Base-by-base conservation (phyloP, 2,113 vertebrate genomes). In the Brienomyrus longianalis region DNA sequence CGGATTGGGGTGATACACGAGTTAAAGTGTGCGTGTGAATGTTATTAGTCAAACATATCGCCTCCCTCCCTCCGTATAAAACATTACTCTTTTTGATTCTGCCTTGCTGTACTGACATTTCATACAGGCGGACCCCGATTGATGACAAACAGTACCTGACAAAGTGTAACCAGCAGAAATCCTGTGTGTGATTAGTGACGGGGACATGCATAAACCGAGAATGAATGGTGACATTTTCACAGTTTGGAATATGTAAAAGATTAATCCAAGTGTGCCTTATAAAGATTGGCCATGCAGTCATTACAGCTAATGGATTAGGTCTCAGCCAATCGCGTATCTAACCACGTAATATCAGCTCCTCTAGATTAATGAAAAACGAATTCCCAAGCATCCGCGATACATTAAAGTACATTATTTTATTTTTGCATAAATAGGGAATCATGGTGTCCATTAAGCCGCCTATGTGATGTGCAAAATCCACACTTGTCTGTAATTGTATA, bases 61-160 rank as follows among this genome's bases (percentile, higher is more conserved):
- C 50, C 11, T 56, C 87, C 5, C 27, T 47, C 23, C 90, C 92
- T 89, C 87, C 23, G 86, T 83, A 4, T 80, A 52, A 51, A 87
- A 52, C 90, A 90, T 93, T 93, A 93, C 91, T 91, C 91, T 90
- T 91, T 92, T 94, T 93, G 92, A 93, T 94, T 91, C 92, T 2
- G 88, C 92, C 89, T 92, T 92, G 90, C 90, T 56, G 89, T 88
- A 90, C 93, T 95, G 95, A 94, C 93, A 93, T 92, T 94, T 93
- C 91, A 91, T 62, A 86, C 94, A 93, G 92, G 91, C 92, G 91
- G 91, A 92, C 90, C 92, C 87, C 83, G 90, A 92, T 90, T 92
- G 92, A 92, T 92, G 93, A 91, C 90, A 90, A 77, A 48, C 90
- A 23, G 70, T 54, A 27, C 86, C 80, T 91, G 90, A 31, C 27